These are phyloP conservation scores for Salticus scenicus DNA, from an alignment of 2,888 invertebrate species.

Conservation along the genomic window DNA sequence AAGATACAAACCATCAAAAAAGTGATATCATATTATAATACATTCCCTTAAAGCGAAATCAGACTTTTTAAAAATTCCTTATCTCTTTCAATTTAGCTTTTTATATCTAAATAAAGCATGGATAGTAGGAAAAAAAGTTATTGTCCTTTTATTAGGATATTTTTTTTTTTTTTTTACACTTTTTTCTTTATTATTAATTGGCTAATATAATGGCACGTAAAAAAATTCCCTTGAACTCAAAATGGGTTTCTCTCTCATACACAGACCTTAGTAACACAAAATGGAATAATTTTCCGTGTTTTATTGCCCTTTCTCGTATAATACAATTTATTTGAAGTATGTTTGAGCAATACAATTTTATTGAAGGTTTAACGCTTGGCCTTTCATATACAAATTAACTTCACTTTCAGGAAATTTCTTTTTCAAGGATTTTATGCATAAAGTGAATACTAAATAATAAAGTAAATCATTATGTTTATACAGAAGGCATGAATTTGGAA, in stretches of 20 bases:
- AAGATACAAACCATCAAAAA: no score
- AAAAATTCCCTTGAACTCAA: neutral
- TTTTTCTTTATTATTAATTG: no score
- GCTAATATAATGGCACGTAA: neutral
- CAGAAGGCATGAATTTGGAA: neutral
- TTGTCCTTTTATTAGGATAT: neutral
- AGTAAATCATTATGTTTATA: constrained; percentile 6
- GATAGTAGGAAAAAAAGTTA: neutral
- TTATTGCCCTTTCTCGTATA: constrained; percentile 13
- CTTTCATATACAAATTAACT: constrained; percentile 7
- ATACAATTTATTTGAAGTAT: neutral
- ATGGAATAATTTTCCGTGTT: constrained; percentile 48
- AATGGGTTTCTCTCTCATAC: constrained; percentile 6
- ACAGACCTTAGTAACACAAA: neutral
- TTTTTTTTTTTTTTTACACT: neutral
- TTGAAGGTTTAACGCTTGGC: neutral
- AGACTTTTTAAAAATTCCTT: no score
- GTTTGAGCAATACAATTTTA: neutral
- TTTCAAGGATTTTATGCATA: neutral
- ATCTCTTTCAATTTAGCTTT: neutral
- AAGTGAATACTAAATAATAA: neutral
- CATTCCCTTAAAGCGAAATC: no score
- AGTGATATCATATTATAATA: no score
- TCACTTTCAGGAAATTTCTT: neutral
- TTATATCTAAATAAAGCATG: constrained; percentile 5